Conservation (phyloP, 2,113 vertebrate species). For the Apaloderma vittatum region DNA sequence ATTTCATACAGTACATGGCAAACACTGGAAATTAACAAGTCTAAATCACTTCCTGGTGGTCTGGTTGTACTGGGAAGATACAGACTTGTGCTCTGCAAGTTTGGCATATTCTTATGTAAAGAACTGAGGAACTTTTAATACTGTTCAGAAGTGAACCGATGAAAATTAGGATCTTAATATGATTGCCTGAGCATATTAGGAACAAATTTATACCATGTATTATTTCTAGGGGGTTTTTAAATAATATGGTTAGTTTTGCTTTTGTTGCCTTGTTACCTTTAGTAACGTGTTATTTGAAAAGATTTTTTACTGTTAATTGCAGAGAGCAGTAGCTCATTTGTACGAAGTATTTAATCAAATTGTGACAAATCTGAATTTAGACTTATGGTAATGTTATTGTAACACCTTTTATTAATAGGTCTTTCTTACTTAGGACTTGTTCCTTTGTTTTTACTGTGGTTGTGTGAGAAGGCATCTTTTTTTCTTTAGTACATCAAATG, state of each 20-base stretch:
- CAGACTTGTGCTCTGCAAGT: not conserved
- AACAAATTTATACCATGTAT: not conserved
- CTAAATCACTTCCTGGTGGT: not conserved
- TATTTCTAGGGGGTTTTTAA: not conserved
- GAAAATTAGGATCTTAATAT: not conserved
- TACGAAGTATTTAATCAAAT: not conserved
- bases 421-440: not conserved
- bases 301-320: not conserved
- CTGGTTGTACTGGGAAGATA: not conserved
- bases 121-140: not conserved
- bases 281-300: not conserved
- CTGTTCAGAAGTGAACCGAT: not conserved
- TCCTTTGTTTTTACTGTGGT: not conserved
- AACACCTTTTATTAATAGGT: not conserved
- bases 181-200: not conserved
- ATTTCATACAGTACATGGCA: not conserved
- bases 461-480: not conserved
- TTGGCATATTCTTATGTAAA: not conserved
- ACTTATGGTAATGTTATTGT: not conserved
- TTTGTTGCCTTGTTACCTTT: not conserved
- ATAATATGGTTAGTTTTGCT: not conserved
- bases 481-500: not conserved
- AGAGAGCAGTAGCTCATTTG: not conserved
- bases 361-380: not conserved
- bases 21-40: not conserved